Evolutionary conservation across 2,888 invertebrate genomes (phyloP).

Genomic region (Ormyrus pomaceus): DNA sequence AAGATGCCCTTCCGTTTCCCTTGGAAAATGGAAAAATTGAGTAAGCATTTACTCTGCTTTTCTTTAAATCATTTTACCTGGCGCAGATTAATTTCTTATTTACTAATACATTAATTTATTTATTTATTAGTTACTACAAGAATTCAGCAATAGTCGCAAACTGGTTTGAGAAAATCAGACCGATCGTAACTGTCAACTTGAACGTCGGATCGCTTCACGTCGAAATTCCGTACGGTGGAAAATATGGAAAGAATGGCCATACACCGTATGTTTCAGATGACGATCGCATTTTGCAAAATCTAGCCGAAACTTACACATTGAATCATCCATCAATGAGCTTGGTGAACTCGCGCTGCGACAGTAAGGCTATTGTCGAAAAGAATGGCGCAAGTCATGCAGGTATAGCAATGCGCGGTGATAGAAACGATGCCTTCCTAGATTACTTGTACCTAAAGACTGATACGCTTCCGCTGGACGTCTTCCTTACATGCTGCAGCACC

Average conservation of each 20-base stretch:
- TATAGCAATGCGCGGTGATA: conserved; percentile 56
- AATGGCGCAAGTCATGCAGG: conserved; percentile 64
- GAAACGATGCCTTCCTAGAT: conserved; percentile 67
- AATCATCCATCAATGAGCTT: conserved; percentile 63
- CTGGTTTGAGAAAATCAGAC: conserved; percentile 69
- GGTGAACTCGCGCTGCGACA: conserved; percentile 61
- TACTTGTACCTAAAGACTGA: conserved; percentile 71
- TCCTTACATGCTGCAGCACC: conserved; percentile 70
- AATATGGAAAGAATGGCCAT: conserved; percentile 53
- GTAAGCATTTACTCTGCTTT: conserved; percentile 19
- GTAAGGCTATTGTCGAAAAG: conserved; percentile 58
- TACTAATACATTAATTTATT: no score
- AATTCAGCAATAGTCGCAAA: conserved; percentile 64
- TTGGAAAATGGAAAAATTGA: conserved; percentile 43
- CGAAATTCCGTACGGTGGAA: conserved; percentile 68
- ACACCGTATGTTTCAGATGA: conserved; percentile 64
- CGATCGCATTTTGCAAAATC: conserved; percentile 62
- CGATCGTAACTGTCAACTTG: conserved; percentile 68
- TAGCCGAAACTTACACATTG: conserved; percentile 65
- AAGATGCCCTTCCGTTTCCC: conserved; percentile 63
- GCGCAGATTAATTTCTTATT: no score
- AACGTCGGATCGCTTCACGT: conserved; percentile 70
- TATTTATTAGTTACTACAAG: conserved; percentile 48
- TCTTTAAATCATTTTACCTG: not conserved
- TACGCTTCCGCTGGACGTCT: conserved; percentile 70